Percentiles rank a stretch among this genome's conserved stretches.
These are phyloP conservation scores for Acrossocheilus wenchowensis DNA, from an alignment of 2,797 vertebrate species.

Conservation along the genomic window DNA sequence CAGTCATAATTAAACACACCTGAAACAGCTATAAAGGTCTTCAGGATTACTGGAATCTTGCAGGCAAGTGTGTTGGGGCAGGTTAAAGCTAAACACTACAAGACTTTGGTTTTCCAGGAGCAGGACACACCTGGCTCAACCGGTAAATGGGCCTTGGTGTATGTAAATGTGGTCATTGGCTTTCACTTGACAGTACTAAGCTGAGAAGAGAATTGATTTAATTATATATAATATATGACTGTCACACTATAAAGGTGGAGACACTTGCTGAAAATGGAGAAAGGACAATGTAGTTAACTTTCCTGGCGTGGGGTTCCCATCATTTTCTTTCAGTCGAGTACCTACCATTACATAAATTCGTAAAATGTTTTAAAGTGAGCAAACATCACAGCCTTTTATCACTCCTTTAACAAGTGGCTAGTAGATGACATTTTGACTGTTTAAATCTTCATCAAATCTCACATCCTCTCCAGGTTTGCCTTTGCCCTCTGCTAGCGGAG, in stretches of 20 bases:
- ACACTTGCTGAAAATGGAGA: background rate
- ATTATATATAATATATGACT: background rate
- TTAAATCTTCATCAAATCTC: conserved; percentile 11
- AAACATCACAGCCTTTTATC: background rate
- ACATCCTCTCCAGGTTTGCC: conserved; percentile 8
- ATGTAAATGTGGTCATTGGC: background rate
- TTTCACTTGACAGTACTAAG: background rate
- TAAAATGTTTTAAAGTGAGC: background rate
- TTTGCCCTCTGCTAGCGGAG: conserved; percentile 17
- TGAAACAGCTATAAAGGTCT: background rate
- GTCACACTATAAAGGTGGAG: background rate
- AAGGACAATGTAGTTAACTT: background rate
- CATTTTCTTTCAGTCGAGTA: background rate
- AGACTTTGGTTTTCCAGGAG: background rate
- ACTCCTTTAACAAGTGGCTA: background rate
- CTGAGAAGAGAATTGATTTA: no score
- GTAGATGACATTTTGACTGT: conserved; percentile 13
- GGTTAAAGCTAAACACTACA: background rate
- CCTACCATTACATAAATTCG: background rate
- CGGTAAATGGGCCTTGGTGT: background rate
- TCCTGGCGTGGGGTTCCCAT: background rate
- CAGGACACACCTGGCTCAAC: background rate
- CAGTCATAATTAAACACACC: conserved; percentile 7
- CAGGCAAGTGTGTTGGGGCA: background rate
- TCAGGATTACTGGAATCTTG: conserved; percentile 1